Conservation (phyloP, 2,113 vertebrate species). For the Apistogramma diplotaenia region DNA sequence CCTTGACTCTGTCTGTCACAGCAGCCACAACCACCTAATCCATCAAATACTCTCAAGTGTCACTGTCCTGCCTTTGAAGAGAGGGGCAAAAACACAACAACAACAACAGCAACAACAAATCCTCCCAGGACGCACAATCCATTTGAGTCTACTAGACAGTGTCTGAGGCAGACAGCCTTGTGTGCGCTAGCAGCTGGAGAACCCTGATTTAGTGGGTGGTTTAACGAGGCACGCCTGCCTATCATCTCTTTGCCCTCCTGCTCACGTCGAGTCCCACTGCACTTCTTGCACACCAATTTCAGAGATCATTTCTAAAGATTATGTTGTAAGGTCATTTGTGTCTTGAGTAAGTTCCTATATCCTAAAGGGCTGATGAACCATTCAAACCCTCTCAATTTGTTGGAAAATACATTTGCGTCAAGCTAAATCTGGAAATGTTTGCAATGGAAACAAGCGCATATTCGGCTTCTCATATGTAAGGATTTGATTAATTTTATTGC, state of each 20-base stretch:
- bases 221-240: conserved; percentile 15
- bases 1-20: conserved; percentile 56
- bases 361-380: neutral
- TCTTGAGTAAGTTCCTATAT: neutral
- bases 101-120: conserved; percentile 57
- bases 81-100: conserved; percentile 31
- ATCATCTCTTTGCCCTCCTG: neutral
- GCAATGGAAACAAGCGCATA: neutral
- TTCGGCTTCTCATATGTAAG: neutral
- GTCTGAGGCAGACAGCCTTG: conserved; percentile 49
- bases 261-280: neutral
- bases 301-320: neutral
- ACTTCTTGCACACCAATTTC: neutral
- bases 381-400: conserved; percentile 8
- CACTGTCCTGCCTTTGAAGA: conserved; percentile 39
- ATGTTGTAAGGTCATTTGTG: neutral
- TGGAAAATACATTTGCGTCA: conserved; percentile 5
- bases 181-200: conserved; percentile 36
- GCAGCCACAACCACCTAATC: conserved; percentile 57
- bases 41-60: conserved; percentile 65
- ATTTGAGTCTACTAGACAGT: conserved; percentile 55
- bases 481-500: neutral
- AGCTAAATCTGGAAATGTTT: neutral
- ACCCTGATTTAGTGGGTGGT: conserved; percentile 39
- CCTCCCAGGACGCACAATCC: conserved; percentile 51